Conservation (phyloP, 1,140 invertebrate genomes). For the Hydropsyche tenuis region DNA sequence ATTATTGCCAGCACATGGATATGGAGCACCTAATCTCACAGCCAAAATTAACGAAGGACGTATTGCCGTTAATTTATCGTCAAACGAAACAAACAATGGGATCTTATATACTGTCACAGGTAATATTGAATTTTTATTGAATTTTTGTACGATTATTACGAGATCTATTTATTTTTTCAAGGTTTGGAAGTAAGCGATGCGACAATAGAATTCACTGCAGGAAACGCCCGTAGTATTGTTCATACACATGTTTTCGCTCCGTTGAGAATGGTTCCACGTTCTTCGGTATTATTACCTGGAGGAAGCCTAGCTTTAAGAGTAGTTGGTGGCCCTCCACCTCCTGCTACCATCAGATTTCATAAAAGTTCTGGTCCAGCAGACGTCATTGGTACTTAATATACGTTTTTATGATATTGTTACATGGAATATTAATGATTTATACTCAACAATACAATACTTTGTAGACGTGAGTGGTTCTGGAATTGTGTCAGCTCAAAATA, state of each 20-base stretch:
- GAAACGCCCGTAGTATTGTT: not conserved
- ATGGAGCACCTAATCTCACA: slow-evolving; percentile 35
- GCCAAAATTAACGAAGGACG: slow-evolving; percentile 25
- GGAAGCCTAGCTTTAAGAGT: slow-evolving; percentile 27
- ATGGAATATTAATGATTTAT: slow-evolving; percentile 5
- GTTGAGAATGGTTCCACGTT: slow-evolving; percentile 35
- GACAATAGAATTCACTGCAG: slow-evolving; percentile 35
- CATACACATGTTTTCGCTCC: slow-evolving; percentile 43
- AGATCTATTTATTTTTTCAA: slow-evolving; percentile 25
- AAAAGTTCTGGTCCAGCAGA: not conserved
- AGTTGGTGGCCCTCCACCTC: slow-evolving; percentile 43
- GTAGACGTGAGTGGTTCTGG: slow-evolving; percentile 33
- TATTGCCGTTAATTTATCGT: not conserved
- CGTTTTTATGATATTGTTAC: not conserved
- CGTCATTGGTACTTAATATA: slow-evolving; percentile 7
- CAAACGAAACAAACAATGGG: not conserved
- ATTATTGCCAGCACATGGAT: not conserved
- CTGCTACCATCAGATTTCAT: slow-evolving; percentile 15
- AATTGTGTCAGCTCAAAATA: slow-evolving; percentile 25
- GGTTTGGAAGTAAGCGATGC: slow-evolving; percentile 43
- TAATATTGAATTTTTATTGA: slow-evolving; percentile 8
- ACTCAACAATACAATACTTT: slow-evolving; percentile 15
- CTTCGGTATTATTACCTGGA: slow-evolving; percentile 39
- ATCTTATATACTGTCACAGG: slow-evolving; percentile 37
- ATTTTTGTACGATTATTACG: too few relatives aligned